Evolutionary conservation across 1,140 invertebrate species (phyloP).

Genomic region (Eriosoma lanigerum): DNA sequence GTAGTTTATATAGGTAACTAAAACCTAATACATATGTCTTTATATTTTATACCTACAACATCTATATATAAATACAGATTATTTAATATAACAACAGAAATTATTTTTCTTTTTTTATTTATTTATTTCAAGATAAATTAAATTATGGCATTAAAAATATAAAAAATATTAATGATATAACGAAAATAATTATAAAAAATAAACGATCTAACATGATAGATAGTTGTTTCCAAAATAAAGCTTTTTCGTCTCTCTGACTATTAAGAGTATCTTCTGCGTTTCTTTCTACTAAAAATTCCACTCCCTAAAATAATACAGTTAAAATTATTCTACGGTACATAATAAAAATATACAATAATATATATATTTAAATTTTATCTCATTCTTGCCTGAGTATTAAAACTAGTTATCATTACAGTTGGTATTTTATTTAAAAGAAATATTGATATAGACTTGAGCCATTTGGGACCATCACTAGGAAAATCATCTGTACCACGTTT

Average conservation of each 20-base stretch:
- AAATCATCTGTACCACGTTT: slow-evolving; percentile 15
- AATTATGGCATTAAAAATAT: background rate
- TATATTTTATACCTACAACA: too few species aligned
- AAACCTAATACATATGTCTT: too few species aligned
- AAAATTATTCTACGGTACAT: too few species aligned
- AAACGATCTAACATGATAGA: slow-evolving; percentile 9
- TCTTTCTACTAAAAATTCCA: slow-evolving; percentile 27
- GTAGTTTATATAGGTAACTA: too few species aligned
- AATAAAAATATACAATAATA: too few species aligned
- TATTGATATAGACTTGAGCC: background rate
- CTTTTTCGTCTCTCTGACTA: slow-evolving; percentile 6
- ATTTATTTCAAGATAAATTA: background rate
- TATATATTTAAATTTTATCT: too few species aligned
- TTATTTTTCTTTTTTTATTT: too few species aligned
- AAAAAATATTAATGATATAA: slow-evolving; percentile 2
- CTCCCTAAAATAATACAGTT: slow-evolving; percentile 1
- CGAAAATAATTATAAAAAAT: background rate
- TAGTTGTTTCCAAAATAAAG: slow-evolving; percentile 36
- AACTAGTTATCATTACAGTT: slow-evolving; percentile 13
- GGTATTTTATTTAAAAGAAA: slow-evolving; percentile 40
- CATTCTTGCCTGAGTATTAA: slow-evolving; percentile 1
- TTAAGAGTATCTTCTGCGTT: background rate
- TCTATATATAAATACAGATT: too few species aligned
- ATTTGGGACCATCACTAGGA: slow-evolving; percentile 8
- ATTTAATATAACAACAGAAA: too few species aligned